Conservation (phyloP, 2,888 invertebrate species). For the Encarsia formosa region DNA sequence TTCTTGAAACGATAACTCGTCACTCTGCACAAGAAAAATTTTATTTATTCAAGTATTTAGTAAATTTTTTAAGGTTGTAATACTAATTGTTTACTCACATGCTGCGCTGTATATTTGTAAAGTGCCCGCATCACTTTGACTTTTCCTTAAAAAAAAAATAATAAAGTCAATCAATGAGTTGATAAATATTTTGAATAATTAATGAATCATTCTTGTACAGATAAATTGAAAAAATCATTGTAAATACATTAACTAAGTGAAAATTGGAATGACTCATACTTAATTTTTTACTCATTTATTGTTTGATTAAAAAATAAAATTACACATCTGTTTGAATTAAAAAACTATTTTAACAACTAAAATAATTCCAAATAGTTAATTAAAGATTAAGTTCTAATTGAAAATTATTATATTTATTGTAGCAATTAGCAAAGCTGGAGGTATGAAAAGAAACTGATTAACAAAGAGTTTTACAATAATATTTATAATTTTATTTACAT, state of each 20-base stretch:
- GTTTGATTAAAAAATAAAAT: too few relatives aligned
- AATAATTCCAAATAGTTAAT: too few relatives aligned
- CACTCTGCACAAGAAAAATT: slow-evolving; percentile 45
- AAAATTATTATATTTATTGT: too few relatives aligned
- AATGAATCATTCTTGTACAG: background rate
- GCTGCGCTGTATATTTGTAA: slow-evolving; percentile 57
- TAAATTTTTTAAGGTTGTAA: slow-evolving; percentile 7
- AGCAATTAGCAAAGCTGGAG: too few relatives aligned
- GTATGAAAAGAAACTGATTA: background rate
- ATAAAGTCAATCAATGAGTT: slow-evolving; percentile 13
- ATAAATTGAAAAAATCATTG: too few relatives aligned
- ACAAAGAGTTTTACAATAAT: background rate
- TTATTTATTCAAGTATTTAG: background rate
- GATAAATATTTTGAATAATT: slow-evolving; percentile 1
- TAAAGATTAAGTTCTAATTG: too few relatives aligned
- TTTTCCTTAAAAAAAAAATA: slow-evolving; percentile 45
- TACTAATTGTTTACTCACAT: slow-evolving; percentile 48
- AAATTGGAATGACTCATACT: too few relatives aligned
- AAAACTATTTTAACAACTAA: too few relatives aligned
- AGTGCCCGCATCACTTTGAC: slow-evolving; percentile 58
- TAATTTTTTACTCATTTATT: too few relatives aligned
- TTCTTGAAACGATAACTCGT: slow-evolving; percentile 63
- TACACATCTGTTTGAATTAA: too few relatives aligned
- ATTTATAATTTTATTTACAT: background rate
- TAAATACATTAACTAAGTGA: too few relatives aligned